Base-by-base conservation (phyloP, 2,888 invertebrate genomes). In the Trichopoda pennipes region DNA sequence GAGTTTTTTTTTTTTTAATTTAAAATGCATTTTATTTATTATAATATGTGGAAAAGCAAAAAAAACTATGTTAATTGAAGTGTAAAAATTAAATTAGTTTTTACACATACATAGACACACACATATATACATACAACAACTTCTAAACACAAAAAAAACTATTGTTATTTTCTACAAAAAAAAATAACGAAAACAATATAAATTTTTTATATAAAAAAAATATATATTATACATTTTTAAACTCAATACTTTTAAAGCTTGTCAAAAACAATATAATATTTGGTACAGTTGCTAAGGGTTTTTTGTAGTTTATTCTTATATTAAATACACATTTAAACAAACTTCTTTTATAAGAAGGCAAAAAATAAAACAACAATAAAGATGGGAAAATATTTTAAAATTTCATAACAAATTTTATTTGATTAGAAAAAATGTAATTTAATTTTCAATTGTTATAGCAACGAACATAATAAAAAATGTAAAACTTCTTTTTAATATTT, bases 51-150 rank as follows among this genome's bases (percentile, higher is more conserved):
- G 53, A 28, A 61, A 44, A 70, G 64, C 69, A 47, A 72, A 74
- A 81, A 72, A 79, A 80, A 77, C 70, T 80, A 70, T 83, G 83
- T 84, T 83, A 84, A 84, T 80, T 83, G 84, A 84, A 83, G 84
- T 84, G 84, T 84, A 80, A 83, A 83, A 80, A 84, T 84, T 81
- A 78, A 74, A 81, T 80, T 80, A 79, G 72, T 78, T 78, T 78
- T 78, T 72, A 56, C 35, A 64, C 61, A 63, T 47, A 49, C 35
- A 69, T 21, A n/a, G n/a, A 64, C 64, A 69, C 38, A 63, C 16
- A 56, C 12, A 21, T 28, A 58, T 14, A 51, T 53, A 32, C 51
- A 70, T 55, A 28, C 8, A 42, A 32, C 3, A 56, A 63, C 35
- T 55, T 35, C 51, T 55, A 61, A 72, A 75, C 56, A 56, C 55